These are phyloP conservation scores for Epinotia nisella DNA, from an alignment of 2,888 invertebrate genomes.

Conservation along the genomic window DNA sequence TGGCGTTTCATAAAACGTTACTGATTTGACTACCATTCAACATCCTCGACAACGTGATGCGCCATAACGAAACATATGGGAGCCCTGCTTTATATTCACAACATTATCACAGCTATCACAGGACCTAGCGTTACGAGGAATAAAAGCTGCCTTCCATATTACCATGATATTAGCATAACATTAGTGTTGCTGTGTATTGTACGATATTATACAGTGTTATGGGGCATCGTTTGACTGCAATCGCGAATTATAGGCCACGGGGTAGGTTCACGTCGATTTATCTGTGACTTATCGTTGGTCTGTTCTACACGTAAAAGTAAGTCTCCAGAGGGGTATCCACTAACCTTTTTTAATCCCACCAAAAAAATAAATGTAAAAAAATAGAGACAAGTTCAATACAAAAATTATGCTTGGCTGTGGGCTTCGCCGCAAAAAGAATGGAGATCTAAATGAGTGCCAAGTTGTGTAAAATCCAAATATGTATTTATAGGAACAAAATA, in stretches of 20 bases:
- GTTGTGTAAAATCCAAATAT: too few species aligned
- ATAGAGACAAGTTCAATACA: too few species aligned
- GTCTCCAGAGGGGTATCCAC: too few species aligned
- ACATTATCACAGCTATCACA: constrained; percentile 27
- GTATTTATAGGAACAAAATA: too few species aligned
- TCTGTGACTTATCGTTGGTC: neutral
- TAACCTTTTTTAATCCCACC: too few species aligned
- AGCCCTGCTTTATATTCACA: constrained; percentile 15
- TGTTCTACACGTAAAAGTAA: too few species aligned
- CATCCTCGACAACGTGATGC: neutral
- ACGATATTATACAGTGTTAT: constrained; percentile 14
- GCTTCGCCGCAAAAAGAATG: too few species aligned
- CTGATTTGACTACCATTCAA: too few species aligned
- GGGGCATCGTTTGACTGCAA: constrained; percentile 16
- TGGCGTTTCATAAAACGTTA: too few species aligned
- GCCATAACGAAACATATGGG: constrained; percentile 46
- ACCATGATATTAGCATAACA: constrained; percentile 27
- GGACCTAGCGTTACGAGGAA: constrained; percentile 2
- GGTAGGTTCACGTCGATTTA: neutral
- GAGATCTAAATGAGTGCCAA: too few species aligned
- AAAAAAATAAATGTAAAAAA: too few species aligned
- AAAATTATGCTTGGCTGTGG: too few species aligned
- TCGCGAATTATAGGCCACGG: constrained; percentile 16
- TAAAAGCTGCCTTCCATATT: constrained; percentile 18
- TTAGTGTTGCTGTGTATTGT: constrained; percentile 28